Evolutionary conservation across 2,888 invertebrate genomes (phyloP).

Genomic region (Neoitamus cyanurus): DNA sequence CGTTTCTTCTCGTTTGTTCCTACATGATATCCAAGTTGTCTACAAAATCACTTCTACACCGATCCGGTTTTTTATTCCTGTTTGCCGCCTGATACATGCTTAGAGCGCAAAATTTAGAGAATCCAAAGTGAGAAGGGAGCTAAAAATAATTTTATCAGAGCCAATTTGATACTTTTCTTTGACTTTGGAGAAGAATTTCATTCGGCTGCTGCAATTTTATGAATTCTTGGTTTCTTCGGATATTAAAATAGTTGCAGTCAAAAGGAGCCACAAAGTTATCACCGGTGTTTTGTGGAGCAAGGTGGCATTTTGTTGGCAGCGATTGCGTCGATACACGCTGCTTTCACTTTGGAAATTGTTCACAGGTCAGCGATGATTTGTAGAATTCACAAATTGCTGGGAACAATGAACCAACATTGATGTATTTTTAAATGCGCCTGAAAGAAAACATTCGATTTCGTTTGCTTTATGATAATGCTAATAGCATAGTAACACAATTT

Average conservation of each 20-base stretch:
- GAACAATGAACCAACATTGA: not conserved
- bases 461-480: not conserved
- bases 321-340: not conserved
- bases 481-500: not conserved
- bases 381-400: not conserved
- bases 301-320: not conserved
- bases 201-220: not conserved
- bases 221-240: not conserved
- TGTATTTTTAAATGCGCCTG: not conserved
- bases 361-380: not conserved
- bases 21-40: conserved; percentile 4
- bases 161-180: not conserved
- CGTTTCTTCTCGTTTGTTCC: not conserved
- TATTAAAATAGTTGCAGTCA: not conserved
- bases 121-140: not conserved
- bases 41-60: not conserved
- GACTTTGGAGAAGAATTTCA: not conserved
- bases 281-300: not conserved
- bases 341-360: not conserved
- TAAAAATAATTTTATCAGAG: conserved; percentile 22
- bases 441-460: not conserved
- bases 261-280: not conserved
- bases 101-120: conserved; percentile 3
- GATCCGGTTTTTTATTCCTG: not conserved
- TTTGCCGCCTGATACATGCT: conserved; percentile 2